phyloP scores from a whole-genome alignment of 2,797 vertebrate genomes.

The Sebastes taczanowskii region DNA sequence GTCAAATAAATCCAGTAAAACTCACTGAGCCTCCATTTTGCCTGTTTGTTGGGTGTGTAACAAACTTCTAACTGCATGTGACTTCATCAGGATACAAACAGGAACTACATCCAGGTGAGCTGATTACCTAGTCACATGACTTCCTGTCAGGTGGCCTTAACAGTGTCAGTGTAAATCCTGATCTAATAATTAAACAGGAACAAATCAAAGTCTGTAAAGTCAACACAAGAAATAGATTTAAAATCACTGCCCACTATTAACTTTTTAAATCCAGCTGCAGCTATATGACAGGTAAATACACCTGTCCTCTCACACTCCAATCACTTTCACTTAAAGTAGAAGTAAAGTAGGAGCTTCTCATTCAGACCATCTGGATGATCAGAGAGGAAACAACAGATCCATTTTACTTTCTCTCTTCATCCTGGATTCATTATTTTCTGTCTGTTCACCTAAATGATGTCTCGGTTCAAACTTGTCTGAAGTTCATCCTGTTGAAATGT shows the following conservation, averaged over 20 bases:
- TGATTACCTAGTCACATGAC: background rate
- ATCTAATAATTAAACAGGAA: background rate
- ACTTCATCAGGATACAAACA: background rate
- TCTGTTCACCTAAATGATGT: background rate
- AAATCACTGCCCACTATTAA: background rate
- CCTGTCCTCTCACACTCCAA: background rate
- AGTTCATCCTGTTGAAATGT: background rate
- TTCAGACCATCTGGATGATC: conserved; percentile 6
- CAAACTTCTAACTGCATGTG: background rate
- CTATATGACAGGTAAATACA: background rate
- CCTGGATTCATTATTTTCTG: background rate
- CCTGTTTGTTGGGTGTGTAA: too few relatives aligned
- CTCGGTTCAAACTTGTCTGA: background rate
- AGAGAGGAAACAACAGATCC: background rate
- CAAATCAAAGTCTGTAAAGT: background rate
- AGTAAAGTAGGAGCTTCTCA: background rate
- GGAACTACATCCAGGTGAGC: background rate
- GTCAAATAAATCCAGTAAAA: background rate
- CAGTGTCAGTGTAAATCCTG: background rate
- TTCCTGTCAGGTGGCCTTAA: background rate
- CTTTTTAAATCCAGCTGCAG: background rate
- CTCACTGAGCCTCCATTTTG: background rate
- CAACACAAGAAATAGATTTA: background rate
- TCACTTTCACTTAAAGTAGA: background rate
- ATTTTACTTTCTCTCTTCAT: background rate